Evolutionary conservation across 2,888 invertebrate species (phyloP), one percentile per base, ranked within the genome.

Genomic region (Myopa tessellatipennis): DNA sequence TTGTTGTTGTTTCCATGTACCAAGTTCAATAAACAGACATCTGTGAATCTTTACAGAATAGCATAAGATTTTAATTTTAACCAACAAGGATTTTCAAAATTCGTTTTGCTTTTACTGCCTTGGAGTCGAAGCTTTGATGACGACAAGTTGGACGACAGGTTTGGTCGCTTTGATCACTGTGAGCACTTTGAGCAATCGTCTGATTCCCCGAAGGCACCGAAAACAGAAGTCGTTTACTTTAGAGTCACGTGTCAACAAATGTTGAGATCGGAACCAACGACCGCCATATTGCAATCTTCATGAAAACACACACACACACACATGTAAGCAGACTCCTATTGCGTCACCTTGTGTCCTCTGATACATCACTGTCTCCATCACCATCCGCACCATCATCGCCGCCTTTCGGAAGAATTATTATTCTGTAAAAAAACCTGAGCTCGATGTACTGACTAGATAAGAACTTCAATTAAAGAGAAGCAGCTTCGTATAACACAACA

Each of bases 1-100:
- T 83, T 83, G 82, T 82, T 14, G 79, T 75, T 81, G 81, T 80
- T 61, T 77, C 78, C 69, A n/a, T 55, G 4, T 55, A 55, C 4
- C 5, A 6, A 5, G 55, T 10, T 40, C 68, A 52, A 71, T 67
- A 74, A 38, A 52, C 38, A 68, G 70, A 67, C 45, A 26, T 61
- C 40, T 61, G 67, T 69, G 52, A 52, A 74, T 60, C 40, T 69
- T 77, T 63, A 4, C 10, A 6, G 45, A 74, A 60, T 34, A 45
- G 65, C 40, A 78, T 58, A 63, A 36, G 74, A 75, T 74, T 75
- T 78, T 78, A 78, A 75, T 74, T 75, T 69, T 55, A 69, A 78
- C 63, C 61, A 76, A 45, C 63, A 77, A 60, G 8, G 16, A 40
- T 60, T 16, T 38, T 34, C 38, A 40, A 40, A 38, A 67, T 67